These are phyloP conservation scores for Chionoecetes opilio DNA, from an alignment of 1,140 invertebrate genomes.

Conservation along the genomic window DNA sequence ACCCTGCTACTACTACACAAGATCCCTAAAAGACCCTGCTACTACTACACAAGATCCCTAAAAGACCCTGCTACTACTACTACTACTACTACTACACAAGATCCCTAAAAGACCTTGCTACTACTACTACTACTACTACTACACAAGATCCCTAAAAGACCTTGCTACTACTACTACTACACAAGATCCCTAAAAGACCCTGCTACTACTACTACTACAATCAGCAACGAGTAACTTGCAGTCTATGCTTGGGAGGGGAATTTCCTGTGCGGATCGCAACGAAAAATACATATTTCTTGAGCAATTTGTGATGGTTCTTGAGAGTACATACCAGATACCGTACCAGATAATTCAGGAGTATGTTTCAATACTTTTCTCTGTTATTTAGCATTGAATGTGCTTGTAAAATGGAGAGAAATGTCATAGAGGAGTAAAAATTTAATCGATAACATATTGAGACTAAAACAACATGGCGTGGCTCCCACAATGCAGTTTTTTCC, in stretches of 20 bases:
- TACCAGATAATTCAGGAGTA: not conserved
- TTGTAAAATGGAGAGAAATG: not conserved
- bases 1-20: no score
- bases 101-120: no score
- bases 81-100: no score
- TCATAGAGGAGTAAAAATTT: no score
- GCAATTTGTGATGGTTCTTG: not conserved
- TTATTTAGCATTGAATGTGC: not conserved
- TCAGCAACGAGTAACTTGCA: not conserved
- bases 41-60: no score
- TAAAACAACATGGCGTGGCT: conserved; percentile 4
- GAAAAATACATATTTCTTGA: conserved; percentile 11
- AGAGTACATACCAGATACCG: no score
- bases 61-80: no score
- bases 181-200: no score
- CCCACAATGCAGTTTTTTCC: not conserved
- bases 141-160: not conserved
- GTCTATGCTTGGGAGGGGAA: not conserved
- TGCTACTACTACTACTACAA: not conserved
- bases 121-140: not conserved
- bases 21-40: no score
- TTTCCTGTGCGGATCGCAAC: not conserved
- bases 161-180: not conserved
- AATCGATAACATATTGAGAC: no score
- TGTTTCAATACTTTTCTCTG: not conserved